Evolutionary conservation across 2,797 vertebrate genomes (phyloP).

Genomic region (Rhadinocentrus ornatus): DNA sequence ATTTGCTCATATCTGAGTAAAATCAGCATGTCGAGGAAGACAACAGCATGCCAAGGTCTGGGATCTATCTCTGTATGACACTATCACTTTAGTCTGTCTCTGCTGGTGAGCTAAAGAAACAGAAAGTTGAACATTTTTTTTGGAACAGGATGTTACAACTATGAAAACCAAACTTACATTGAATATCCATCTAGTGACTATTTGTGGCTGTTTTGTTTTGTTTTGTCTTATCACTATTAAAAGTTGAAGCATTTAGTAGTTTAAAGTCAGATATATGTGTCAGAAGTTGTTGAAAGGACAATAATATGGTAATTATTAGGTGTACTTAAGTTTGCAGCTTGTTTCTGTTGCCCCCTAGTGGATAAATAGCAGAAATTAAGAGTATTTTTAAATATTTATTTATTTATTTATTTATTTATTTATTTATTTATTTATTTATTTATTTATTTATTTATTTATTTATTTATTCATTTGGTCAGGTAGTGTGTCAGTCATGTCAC

Average conservation of each 20-base stretch:
- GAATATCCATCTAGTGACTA: neutral
- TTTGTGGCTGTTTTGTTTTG: slow-evolving; percentile 3
- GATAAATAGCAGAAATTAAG: neutral
- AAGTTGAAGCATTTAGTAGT: neutral
- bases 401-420: neutral
- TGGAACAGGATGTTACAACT: neutral
- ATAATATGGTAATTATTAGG: no score
- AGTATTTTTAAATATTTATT: neutral
- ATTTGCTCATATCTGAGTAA: neutral
- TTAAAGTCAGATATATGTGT: neutral
- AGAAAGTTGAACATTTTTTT: neutral
- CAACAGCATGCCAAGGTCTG: neutral
- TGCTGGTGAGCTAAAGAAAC: neutral
- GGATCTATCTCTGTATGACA: slow-evolving; percentile 10
- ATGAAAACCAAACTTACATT: neutral
- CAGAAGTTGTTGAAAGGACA: neutral
- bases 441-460: no score
- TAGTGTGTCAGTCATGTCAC: neutral
- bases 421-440: neutral
- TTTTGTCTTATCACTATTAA: neutral
- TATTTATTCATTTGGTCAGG: neutral
- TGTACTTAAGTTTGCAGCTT: neutral
- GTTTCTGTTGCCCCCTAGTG: slow-evolving; percentile 23
- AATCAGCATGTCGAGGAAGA: neutral
- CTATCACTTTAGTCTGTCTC: slow-evolving; percentile 8